These are phyloP conservation scores for Drosophila pseudotakahashii DNA, from an alignment of 2,888 invertebrate species.

Conservation along the genomic window DNA sequence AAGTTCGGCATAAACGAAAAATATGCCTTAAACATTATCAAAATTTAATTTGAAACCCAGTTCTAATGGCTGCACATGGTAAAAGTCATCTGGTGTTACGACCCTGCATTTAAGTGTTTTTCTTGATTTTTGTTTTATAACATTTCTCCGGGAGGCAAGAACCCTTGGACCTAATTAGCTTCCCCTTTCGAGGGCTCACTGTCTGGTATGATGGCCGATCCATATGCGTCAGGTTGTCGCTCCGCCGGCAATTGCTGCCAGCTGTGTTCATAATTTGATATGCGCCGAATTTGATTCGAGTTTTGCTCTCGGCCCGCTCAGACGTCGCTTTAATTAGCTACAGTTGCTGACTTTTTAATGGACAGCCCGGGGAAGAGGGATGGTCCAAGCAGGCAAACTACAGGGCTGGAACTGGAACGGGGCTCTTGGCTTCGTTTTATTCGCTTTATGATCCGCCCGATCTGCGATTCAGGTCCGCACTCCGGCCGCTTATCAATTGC, in stretches of 20 bases:
- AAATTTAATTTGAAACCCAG: neutral
- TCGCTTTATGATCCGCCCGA: slow-evolving; percentile 3
- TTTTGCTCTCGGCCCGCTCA: slow-evolving; percentile 53
- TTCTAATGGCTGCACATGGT: neutral
- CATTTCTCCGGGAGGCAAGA: neutral
- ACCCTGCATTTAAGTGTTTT: neutral
- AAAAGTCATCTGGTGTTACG: neutral
- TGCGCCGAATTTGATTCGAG: slow-evolving; percentile 76
- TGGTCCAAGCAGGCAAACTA: slow-evolving; percentile 5
- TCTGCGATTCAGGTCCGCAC: slow-evolving; percentile 35
- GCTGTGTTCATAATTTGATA: slow-evolving; percentile 78
- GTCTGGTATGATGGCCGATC: slow-evolving; percentile 44
- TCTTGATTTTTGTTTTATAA: slow-evolving; percentile 3
- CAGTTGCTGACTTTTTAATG: slow-evolving; percentile 78
- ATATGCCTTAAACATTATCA: neutral
- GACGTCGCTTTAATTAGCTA: slow-evolving; percentile 70
- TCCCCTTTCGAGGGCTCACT: slow-evolving; percentile 21
- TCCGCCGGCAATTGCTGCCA: slow-evolving; percentile 69
- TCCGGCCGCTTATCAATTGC: slow-evolving; percentile 67
- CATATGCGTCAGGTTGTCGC: slow-evolving; percentile 65
- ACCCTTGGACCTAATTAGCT: slow-evolving; percentile 1
- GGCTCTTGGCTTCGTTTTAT: slow-evolving; percentile 4
- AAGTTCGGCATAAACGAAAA: no score
- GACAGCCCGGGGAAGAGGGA: slow-evolving; percentile 55
- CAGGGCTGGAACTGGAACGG: slow-evolving; percentile 1